Evolutionary conservation across 30 jellyfish, hydroid and myxozoan genomes (phyloP).

Genomic region (Aurelia sp.): DNA sequence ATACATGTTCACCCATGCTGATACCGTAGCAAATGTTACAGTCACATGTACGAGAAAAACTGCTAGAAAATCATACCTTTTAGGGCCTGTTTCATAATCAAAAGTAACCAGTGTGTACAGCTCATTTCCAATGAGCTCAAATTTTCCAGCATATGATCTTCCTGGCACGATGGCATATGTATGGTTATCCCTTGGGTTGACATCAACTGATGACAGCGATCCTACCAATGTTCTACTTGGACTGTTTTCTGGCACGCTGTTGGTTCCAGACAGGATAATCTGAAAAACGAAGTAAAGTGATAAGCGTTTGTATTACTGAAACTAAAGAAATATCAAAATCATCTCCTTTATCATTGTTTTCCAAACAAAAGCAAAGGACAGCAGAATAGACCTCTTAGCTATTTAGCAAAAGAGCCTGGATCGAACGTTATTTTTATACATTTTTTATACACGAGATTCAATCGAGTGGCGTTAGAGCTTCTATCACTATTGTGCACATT

Average conservation of each 20-base stretch:
- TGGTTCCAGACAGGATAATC: slow-evolving; percentile 67
- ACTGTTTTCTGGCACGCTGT: slow-evolving; percentile 66
- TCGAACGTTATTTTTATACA: too few relatives aligned
- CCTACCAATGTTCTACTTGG: slow-evolving; percentile 74
- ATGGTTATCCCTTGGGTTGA: slow-evolving; percentile 70
- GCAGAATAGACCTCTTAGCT: too few relatives aligned
- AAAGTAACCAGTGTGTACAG: slow-evolving; percentile 64
- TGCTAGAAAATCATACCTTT: slow-evolving; percentile 55
- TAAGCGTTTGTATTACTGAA: too few relatives aligned
- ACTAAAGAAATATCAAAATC: too few relatives aligned
- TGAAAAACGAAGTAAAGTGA: not conserved
- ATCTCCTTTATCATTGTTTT: too few relatives aligned
- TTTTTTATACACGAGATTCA: too few relatives aligned
- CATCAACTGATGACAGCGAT: slow-evolving; percentile 57
- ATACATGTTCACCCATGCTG: not conserved
- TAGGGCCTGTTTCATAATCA: slow-evolving; percentile 81
- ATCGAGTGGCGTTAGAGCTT: too few relatives aligned
- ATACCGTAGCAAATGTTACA: not conserved
- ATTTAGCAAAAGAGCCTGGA: too few relatives aligned
- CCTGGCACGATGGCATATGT: slow-evolving; percentile 44
- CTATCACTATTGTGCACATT: too few relatives aligned
- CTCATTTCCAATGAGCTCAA: slow-evolving; percentile 51
- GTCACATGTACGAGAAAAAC: not conserved
- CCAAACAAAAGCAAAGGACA: too few relatives aligned
- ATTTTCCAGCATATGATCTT: slow-evolving; percentile 51